Evolutionary conservation across 2,888 invertebrate species (phyloP).

Genomic region (Torymus tubicola): DNA sequence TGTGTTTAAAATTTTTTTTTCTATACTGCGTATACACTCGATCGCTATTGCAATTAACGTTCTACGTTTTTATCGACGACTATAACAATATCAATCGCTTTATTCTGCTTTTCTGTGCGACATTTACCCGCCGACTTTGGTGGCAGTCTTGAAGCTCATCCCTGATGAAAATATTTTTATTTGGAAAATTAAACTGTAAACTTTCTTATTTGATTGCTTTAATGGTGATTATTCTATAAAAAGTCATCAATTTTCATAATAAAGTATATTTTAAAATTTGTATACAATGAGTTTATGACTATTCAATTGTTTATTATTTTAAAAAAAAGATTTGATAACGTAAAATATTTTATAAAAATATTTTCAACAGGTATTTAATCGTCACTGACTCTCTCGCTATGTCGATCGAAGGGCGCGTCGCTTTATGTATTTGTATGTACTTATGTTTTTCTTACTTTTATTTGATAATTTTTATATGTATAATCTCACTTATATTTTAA

Average conservation of each 20-base stretch:
- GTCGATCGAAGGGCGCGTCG: conserved; percentile 19
- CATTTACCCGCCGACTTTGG: conserved; percentile 24
- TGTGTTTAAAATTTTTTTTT: conserved; percentile 20
- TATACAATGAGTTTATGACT: background rate
- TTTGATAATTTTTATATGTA: conserved; percentile 48
- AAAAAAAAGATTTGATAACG: background rate
- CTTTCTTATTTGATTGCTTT: too few relatives aligned
- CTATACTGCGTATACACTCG: conserved; percentile 48
- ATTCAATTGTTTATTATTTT: background rate
- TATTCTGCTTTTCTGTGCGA: conserved; percentile 10
- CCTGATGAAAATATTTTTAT: conserved; percentile 44
- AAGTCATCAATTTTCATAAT: conserved; percentile 6
- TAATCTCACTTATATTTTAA: conserved; percentile 51
- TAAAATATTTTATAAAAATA: conserved; percentile 34
- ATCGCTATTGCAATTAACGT: conserved; percentile 56
- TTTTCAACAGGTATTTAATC: conserved; percentile 27
- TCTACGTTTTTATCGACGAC: conserved; percentile 54
- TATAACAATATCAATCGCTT: conserved; percentile 57
- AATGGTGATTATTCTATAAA: conserved; percentile 2
- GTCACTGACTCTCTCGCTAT: conserved; percentile 5
- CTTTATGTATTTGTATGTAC: conserved; percentile 17
- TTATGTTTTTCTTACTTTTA: conserved; percentile 36
- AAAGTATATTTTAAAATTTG: conserved; percentile 4
- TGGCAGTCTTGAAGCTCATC: conserved; percentile 49
- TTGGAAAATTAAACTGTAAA: too few relatives aligned